Evolutionary conservation across 1,140 invertebrate species (phyloP), one percentile per base, ranked within the genome.

Genomic region (Aplysia californica): DNA sequence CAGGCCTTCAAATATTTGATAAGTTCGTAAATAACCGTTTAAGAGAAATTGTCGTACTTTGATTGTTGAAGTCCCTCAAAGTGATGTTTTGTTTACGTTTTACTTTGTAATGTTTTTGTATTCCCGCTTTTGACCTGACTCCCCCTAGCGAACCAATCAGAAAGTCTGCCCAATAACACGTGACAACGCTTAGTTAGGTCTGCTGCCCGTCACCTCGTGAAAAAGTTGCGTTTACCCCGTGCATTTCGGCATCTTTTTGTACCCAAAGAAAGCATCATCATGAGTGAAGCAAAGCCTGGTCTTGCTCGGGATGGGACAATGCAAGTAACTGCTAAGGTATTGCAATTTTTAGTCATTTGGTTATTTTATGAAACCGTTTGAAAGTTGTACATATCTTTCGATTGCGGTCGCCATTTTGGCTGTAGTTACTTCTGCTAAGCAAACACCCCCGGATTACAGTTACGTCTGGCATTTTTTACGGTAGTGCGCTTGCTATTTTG

Each of bases 321-420:
- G 86, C 85, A 87, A 77, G 84, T 86, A 71, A 87, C 86, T 82
- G 86, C 86, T 64, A 88, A 88, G 86, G 86, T 87, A 71, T 80
- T 77, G 67, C 79, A 79, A 73, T 80, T 79, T 75, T 80, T 73
- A 21, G 50, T 76, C 10, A 39, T 26, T 21, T 50, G 44, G n/a
- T 15, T 50, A n/a, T 50, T n/a, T 50, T 15, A 50, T 15, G n/a
- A 15, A 15, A 50, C 10, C 44, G n/a, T 50, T 50, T 50, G 44
- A 50, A 50, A 50, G 10, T 15, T 10, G n/a, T 10, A 15, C 44
- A 50, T 15, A 10, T 15, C 10, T n/a, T 15, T 50, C 10, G 10
- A 50, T n/a, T n/a, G 10, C n/a, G 44, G 38, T 61, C 70, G 70
- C 70, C 70, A 72, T 72, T 72, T 72, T 72, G 44, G 44, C 44